These are phyloP conservation scores for Drosophila borborema DNA, from an alignment of 2,888 invertebrate species.

Conservation along the genomic window DNA sequence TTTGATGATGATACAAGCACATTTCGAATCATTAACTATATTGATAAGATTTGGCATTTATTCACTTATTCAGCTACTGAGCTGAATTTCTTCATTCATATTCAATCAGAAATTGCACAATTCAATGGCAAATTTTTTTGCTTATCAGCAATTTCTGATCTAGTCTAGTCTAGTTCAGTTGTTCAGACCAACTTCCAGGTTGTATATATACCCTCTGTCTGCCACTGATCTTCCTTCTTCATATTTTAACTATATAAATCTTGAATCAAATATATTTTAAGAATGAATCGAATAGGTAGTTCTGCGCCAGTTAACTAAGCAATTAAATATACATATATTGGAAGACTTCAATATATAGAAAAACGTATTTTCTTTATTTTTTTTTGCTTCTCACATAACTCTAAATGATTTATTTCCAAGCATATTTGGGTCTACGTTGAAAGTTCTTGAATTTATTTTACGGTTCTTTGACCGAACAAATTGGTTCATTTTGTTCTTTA, in stretches of 20 bases:
- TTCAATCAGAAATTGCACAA: background rate
- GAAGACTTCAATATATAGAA: background rate
- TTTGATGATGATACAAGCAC: no score
- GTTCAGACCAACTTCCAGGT: no score
- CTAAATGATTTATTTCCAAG: conserved; percentile 2
- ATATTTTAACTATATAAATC: background rate
- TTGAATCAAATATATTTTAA: background rate
- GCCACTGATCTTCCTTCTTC: background rate
- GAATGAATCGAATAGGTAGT: background rate
- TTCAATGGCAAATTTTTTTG: background rate
- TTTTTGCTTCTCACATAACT: background rate
- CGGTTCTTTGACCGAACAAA: conserved; percentile 2
- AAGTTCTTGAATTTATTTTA: background rate
- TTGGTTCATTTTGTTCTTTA: background rate
- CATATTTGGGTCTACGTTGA: background rate
- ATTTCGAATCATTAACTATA: no score
- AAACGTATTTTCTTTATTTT: background rate
- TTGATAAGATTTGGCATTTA: background rate
- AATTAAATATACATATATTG: background rate
- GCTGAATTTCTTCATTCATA: background rate
- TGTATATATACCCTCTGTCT: background rate
- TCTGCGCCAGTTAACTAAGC: background rate
- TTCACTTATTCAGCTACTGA: background rate
- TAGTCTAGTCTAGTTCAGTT: no score
- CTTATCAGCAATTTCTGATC: no score